phyloP scores from a whole-genome alignment of 2,888 invertebrate genomes.

The Celastrina argiolus region DNA sequence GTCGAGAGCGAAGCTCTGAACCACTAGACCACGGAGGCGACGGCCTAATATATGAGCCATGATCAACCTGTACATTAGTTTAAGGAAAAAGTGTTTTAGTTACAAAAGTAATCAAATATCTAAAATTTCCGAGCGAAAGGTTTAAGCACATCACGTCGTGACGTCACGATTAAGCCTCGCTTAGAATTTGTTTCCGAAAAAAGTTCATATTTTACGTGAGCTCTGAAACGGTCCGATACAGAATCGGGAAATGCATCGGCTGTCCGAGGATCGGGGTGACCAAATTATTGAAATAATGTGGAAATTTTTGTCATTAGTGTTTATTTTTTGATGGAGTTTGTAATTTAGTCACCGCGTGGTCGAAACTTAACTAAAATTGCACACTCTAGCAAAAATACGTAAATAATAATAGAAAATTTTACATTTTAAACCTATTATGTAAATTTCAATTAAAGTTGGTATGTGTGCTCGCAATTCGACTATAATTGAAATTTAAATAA shows the following conservation, averaged over 20 bases:
- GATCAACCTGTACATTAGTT: no score
- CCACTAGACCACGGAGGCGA: no score
- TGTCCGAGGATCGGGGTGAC: background rate
- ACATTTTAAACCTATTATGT: no score
- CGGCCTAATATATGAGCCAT: no score
- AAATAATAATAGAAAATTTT: no score
- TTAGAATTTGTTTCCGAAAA: constrained; percentile 13
- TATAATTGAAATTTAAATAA: no score
- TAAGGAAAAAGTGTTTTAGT: no score
- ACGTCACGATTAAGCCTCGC: background rate
- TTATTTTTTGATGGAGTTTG: background rate
- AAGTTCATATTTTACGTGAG: constrained; percentile 21
- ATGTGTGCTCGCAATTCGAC: no score
- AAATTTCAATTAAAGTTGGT: no score
- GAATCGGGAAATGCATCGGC: background rate
- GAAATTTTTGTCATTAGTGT: background rate
- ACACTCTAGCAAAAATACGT: no score
- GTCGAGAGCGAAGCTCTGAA: no score
- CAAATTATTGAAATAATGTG: background rate
- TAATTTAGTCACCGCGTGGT: background rate
- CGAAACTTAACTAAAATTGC: no score
- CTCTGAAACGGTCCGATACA: background rate
- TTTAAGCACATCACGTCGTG: constrained; percentile 7
- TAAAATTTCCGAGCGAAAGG: background rate
- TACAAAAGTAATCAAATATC: background rate